phyloP scores from a whole-genome alignment of 2,888 invertebrate genomes.

The Cremastinae sp. region DNA sequence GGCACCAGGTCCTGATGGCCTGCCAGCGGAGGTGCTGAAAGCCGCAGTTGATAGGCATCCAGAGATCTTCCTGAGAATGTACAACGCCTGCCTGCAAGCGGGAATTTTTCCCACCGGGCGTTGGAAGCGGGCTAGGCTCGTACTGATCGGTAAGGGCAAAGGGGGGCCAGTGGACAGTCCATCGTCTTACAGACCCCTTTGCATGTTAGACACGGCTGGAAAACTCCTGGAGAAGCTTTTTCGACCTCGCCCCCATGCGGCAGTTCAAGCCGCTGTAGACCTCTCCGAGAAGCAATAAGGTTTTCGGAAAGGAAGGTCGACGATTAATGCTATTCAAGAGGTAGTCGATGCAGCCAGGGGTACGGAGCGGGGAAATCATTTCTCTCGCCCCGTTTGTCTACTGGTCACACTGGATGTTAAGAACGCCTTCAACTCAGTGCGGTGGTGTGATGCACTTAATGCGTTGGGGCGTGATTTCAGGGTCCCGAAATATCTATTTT shows the following conservation, averaged over 20 bases:
- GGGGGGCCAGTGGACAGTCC: slow-evolving; percentile 45
- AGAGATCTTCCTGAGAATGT: slow-evolving; percentile 46
- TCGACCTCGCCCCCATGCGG: slow-evolving; percentile 50
- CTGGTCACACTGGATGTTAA: slow-evolving; percentile 48
- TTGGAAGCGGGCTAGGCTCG: slow-evolving; percentile 49
- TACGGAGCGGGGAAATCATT: slow-evolving; percentile 43
- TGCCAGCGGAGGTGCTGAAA: slow-evolving; percentile 48
- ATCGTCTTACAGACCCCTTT: slow-evolving; percentile 53
- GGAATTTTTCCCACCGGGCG: slow-evolving; percentile 45
- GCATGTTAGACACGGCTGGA: slow-evolving; percentile 53
- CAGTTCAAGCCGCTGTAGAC: slow-evolving; percentile 55
- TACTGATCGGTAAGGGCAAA: slow-evolving; percentile 60
- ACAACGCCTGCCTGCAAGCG: slow-evolving; percentile 46
- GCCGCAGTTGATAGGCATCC: slow-evolving; percentile 16
- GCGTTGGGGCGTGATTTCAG: slow-evolving; percentile 42
- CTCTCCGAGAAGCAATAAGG: slow-evolving; percentile 56
- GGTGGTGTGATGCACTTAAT: slow-evolving; percentile 54
- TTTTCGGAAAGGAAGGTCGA: slow-evolving; percentile 56
- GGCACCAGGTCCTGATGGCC: slow-evolving; percentile 51
- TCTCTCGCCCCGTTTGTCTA: slow-evolving; percentile 38
- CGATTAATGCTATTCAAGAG: slow-evolving; percentile 52
- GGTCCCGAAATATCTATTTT: slow-evolving; percentile 5
- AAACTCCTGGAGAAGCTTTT: slow-evolving; percentile 62
- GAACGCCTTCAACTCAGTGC: slow-evolving; percentile 13
- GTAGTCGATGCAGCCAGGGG: slow-evolving; percentile 42